Base-by-base conservation (phyloP, 2,113 vertebrate species). In the Campylomormyrus numenius region DNA sequence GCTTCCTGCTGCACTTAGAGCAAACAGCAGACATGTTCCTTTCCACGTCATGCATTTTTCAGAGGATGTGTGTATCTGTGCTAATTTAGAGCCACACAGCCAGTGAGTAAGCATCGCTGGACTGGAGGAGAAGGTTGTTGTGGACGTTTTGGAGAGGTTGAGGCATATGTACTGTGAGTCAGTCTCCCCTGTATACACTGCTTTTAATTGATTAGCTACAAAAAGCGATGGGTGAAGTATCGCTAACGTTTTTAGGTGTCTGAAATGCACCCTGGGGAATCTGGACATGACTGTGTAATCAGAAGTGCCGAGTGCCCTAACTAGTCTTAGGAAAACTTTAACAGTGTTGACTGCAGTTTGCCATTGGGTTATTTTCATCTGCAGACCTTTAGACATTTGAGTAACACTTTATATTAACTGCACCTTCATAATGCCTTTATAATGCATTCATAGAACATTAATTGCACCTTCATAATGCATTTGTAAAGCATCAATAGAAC, bases 321-420 rank as follows among this genome's bases (percentile, higher is more conserved):
- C 24, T 49, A 48, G 24, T 45, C 42, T 85, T 62, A 6, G 1
- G 21, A 84, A 46, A n/a, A 39, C 13, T n/a, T n/a, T 27, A 85
- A 27, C 48, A 0, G 7, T 87, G 85, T 48, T 87, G 85, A 53
- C n/a, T 53, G 48, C n/a, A 53, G 49, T 13, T 15, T 53, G 15
- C n/a, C 49, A 53, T 53, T 49, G 24, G 85, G 85, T 49, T 86
- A 86, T 86, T 52, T 86, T 15, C 46, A 46, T 86, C 84, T 49
- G 10, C 48, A 87, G 49, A 87, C 49, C 27, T 87, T 87, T 87
- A 87, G 50, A 56, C 11, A 56, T 87, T 87, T 87, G 27, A 31
- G 48, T 31, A 66, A 11, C 1, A 2, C 62, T 3, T 66, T 31
- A 66, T 10, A 66, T 66, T 11, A 66, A 6, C 6, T 27, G n/a